Evolutionary conservation across 2,888 invertebrate genomes (phyloP), one percentile per base, ranked within the genome.

Genomic region (Drosophila atroscutellata): DNA sequence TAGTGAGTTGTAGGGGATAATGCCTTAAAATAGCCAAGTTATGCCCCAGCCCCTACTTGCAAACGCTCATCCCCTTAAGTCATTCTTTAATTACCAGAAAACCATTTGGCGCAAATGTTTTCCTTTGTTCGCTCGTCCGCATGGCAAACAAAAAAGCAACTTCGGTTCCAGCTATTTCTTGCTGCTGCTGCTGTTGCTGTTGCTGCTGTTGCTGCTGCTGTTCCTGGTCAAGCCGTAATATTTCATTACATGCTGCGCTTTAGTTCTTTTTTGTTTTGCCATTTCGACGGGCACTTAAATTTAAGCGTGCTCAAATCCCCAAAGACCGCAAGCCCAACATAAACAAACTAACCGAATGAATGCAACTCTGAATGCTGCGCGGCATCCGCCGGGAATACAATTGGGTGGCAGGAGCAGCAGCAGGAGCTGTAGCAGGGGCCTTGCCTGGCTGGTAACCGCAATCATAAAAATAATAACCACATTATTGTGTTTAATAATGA

Each of bases 271-370:
- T 56, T 62, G 54, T 37, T n/a, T 20, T 57, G 89, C 89, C 90
- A 90, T 90, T 90, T 91, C 75, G 79, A 77, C 88, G 75, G 79
- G 86, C 91, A 91, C 91, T 91, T 92, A 91, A 91, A 91, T 91
- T 92, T 90, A 91, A 90, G 91, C 87, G 87, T 88, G 86, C 73
- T 64, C 86, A 91, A 91, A 90, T 91, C 91, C 92, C 86, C 83
- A 86, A 89, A 83, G 89, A 89, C 85, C 87, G 65, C 74, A 85
- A 89, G 85, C 74, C 89, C 81, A 84, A 86, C 86, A 90, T 84
- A 86, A 91, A 89, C 91, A 91, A 90, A 87, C 89, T 81, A 89
- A 88, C 84, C 76, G 83, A 84, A 86, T 87, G 85, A 85, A 89
- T 88, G 81, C 86, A 86, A 60, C 76, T 75, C 49, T 61, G 70